Evolutionary conservation across 2,113 vertebrate genomes (phyloP).

Genomic region (western clawed frog (Xenopus tropicalis)): UCB_Xtro_10.0 CM004444.2:140632501-140633000

Average conservation of each 20-base stretch:
- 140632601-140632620: conserved; percentile 28
- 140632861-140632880: too few species aligned
- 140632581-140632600: conserved; percentile 32
- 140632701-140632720: conserved; percentile 29
- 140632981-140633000: too few species aligned
- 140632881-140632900: too few species aligned
- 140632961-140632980: too few species aligned
- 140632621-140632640: conserved; percentile 38
- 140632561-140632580: conserved; percentile 33
- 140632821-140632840: conserved; percentile 8
- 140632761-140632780: conserved; percentile 26
- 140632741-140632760: conserved; percentile 26
- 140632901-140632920: too few species aligned
- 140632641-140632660: conserved; percentile 36
- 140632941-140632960: too few species aligned
- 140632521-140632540: conserved; percentile 22
- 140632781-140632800: conserved; percentile 32
- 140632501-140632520: conserved; percentile 29
- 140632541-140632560: conserved; percentile 26
- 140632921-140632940: too few species aligned
- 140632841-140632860: too few species aligned
- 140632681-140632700: conserved; percentile 37
- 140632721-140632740: conserved; percentile 35
- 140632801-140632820: conserved; percentile 45
- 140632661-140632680: conserved; percentile 25